Evolutionary conservation across 1,140 invertebrate species (phyloP).

Genomic region (Achatina immaculata): DNA sequence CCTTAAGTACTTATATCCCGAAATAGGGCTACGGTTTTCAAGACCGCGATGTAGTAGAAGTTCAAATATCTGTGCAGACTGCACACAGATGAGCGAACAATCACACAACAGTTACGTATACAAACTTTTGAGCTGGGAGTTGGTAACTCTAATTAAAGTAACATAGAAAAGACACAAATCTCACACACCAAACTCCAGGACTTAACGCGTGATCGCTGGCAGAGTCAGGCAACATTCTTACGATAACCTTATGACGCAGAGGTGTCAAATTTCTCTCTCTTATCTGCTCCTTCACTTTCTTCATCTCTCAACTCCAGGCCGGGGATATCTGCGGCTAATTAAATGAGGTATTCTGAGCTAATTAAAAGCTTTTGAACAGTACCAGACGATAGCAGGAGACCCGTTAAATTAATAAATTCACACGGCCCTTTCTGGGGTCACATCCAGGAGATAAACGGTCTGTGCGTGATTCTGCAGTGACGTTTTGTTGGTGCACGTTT

Average conservation of each 20-base stretch:
- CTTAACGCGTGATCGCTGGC: background rate
- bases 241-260: background rate
- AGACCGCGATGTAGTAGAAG: too few species aligned
- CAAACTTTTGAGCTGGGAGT: too few species aligned
- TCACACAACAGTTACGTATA: too few species aligned
- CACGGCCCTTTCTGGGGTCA: background rate
- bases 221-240: background rate
- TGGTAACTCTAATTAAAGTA: too few species aligned
- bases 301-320: background rate
- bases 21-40: too few species aligned
- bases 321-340: background rate
- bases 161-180: too few species aligned
- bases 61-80: too few species aligned
- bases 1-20: too few species aligned
- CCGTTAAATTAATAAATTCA: constrained; percentile 10
- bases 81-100: too few species aligned
- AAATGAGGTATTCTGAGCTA: background rate
- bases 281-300: background rate
- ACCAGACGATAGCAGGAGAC: background rate
- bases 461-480: too few species aligned
- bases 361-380: constrained; percentile 19
- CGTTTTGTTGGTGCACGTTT: too few species aligned
- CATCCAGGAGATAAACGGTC: background rate
- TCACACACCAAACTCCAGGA: too few species aligned
- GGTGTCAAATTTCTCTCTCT: background rate